Percentiles rank a stretch among this genome's conserved stretches.
Evolutionary conservation across 2,888 invertebrate genomes (phyloP).

Genomic region (Aleiodes testaceus): DNA sequence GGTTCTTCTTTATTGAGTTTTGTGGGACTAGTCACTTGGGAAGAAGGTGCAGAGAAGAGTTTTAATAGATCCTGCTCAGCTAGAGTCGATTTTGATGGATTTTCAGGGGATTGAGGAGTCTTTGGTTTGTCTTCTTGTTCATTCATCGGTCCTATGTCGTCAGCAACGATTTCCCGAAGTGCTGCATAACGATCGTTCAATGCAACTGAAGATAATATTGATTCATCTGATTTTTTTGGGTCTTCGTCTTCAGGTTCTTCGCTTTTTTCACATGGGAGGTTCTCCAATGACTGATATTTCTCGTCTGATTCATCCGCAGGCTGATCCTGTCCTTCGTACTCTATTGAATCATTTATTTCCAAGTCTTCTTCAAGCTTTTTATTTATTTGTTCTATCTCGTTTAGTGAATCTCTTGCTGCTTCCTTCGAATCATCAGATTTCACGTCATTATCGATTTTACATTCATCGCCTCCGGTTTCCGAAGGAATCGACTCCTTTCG

Average conservation of each 20-base stretch:
- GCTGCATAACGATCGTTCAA: slow-evolving; percentile 87
- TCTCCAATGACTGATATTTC: slow-evolving; percentile 40
- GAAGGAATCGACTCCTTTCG: slow-evolving; percentile 7
- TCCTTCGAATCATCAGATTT: neutral
- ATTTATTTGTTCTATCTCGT: slow-evolving; percentile 48
- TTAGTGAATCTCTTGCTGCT: slow-evolving; percentile 8
- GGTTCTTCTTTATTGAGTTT: slow-evolving; percentile 55
- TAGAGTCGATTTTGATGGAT: slow-evolving; percentile 46
- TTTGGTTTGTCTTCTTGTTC: slow-evolving; percentile 50
- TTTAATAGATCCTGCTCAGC: slow-evolving; percentile 66
- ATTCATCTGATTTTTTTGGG: slow-evolving; percentile 68
- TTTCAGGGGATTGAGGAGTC: slow-evolving; percentile 47
- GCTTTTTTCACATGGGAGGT: slow-evolving; percentile 24
- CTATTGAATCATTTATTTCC: slow-evolving; percentile 25
- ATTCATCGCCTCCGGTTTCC: slow-evolving; percentile 8
- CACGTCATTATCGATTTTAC: slow-evolving; percentile 14
- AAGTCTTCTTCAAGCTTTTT: slow-evolving; percentile 44
- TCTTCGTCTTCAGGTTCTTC: slow-evolving; percentile 48
- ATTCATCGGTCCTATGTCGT: slow-evolving; percentile 55
- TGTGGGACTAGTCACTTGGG: slow-evolving; percentile 55
- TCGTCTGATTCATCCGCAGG: slow-evolving; percentile 22
- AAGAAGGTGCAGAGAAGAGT: slow-evolving; percentile 62
- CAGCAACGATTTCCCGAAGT: slow-evolving; percentile 81
- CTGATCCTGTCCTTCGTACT: slow-evolving; percentile 38
- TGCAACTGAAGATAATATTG: no score